A percentile compares a stretch with the other conserved stretches of the same genome.
These are phyloP conservation scores for Drosophila varians DNA, from an alignment of 1,140 invertebrate species.

Conservation along the genomic window DNA sequence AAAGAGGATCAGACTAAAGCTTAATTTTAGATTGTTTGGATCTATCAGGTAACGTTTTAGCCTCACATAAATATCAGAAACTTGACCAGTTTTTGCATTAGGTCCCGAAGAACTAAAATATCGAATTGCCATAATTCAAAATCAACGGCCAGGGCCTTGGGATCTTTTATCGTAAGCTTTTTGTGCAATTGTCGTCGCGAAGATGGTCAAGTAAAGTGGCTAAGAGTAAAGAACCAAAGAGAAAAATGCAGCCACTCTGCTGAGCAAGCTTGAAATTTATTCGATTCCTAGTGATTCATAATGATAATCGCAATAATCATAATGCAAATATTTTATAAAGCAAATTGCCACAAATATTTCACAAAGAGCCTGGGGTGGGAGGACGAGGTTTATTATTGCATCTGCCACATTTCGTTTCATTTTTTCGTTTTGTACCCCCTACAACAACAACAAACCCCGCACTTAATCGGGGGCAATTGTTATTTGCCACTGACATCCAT, in stretches of 20 bases:
- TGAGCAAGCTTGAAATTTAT: constrained; percentile 39
- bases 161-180: constrained; percentile 11
- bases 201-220: constrained; percentile 1
- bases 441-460: background rate
- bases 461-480: constrained; percentile 12
- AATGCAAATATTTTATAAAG: constrained; percentile 55
- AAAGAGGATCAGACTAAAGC: background rate
- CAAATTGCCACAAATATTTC: constrained; percentile 56
- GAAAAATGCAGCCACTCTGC: constrained; percentile 11
- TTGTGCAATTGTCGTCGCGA: constrained; percentile 20
- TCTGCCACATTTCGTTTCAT: background rate
- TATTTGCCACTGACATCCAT: constrained; percentile 1
- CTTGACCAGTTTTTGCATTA: background rate
- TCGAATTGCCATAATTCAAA: constrained; percentile 28
- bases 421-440: background rate
- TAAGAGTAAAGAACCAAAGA: constrained; percentile 1
- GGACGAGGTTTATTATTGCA: constrained; percentile 9
- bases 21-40: background rate
- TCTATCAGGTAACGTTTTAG: background rate
- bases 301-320: constrained; percentile 55
- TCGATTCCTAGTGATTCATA: constrained; percentile 35
- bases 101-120: background rate
- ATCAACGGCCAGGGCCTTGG: constrained; percentile 10
- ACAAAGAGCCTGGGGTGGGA: constrained; percentile 12
- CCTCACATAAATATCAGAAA: background rate